Conservation (phyloP, 2,888 invertebrate species). For the Agriopis marginaria region DNA sequence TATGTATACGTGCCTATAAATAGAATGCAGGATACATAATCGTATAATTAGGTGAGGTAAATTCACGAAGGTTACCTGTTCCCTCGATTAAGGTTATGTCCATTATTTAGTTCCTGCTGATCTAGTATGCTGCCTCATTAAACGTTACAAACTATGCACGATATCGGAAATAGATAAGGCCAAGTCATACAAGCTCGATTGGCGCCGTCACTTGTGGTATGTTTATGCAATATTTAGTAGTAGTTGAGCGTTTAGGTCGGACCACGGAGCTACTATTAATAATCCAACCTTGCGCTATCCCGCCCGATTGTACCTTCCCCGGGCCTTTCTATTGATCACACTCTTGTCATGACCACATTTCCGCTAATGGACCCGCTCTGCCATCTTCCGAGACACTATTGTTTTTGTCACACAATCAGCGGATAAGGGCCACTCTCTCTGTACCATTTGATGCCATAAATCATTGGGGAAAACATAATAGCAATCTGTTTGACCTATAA, state of each 20-base stretch:
- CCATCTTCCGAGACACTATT: constrained; percentile 68
- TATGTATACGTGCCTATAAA: background rate
- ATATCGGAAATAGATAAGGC: constrained; percentile 30
- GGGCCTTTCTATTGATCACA: constrained; percentile 72
- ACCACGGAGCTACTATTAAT: constrained; percentile 74
- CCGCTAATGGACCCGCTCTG: constrained; percentile 74
- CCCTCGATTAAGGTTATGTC: background rate
- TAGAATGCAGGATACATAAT: background rate
- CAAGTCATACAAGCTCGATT: constrained; percentile 35
- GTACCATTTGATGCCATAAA: constrained; percentile 57
- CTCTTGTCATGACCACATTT: constrained; percentile 79
- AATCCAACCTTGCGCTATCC: constrained; percentile 64
- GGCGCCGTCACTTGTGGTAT: constrained; percentile 53
- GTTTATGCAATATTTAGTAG: constrained; percentile 66
- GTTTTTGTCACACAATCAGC: constrained; percentile 73
- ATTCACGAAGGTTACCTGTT: background rate
- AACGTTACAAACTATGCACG: constrained; percentile 11
- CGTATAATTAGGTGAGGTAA: background rate
- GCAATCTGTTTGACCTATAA: constrained; percentile 33
- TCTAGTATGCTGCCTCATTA: constrained; percentile 5
- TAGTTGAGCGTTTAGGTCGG: constrained; percentile 60
- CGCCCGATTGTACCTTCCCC: constrained; percentile 62
- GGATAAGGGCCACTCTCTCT: constrained; percentile 57
- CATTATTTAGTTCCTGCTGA: constrained; percentile 3
- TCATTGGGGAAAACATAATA: constrained; percentile 51